Base-by-base conservation (phyloP, 2,888 invertebrate genomes). In the Mimas tiliae region DNA sequence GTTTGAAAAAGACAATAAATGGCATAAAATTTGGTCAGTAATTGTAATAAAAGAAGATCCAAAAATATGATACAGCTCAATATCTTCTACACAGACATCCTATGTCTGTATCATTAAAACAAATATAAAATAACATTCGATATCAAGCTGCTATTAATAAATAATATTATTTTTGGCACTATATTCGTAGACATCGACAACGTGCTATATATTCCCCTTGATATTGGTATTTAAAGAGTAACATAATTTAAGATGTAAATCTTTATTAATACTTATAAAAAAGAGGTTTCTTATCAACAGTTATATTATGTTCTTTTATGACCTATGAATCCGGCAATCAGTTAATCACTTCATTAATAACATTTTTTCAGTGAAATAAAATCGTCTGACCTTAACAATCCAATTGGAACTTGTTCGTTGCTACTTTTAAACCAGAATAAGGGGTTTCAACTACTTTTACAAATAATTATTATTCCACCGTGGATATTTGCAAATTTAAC, bases 101-200 rank as follows among this genome's bases (percentile, higher is more conserved):
- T 33, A 3, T 12, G 38, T 58, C 8, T 9, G 19, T 19, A 42
- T 58, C 42, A 58, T 55, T 55, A 38, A 53, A 38, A 42, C 19
- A 38, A 58, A 58, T 42, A 58, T 58, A 58, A 16, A 42, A 58
- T 58, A 58, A 8, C 55, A 9, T 50, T 58, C 42, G 58, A 42
- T 58, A 58, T 38, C 19, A 58, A 58, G 50, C 19, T 58, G 50
- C 19, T 58, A 42, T 42, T 58, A 42, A 58, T 58, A 58, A 19
- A 21, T 6, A 16, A 38, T 58, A 19, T 42, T 58, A 58, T 58
- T 58, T 58, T 42, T 58, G 58, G 42, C 58, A 11, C 19, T 42
- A 11, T 58, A 58, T 58, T 42, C 58, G 42, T 19, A 42, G 42
- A 58, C 42, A 19, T 19, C 19, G 38, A 58, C 51, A 62, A 66